Evolutionary conservation across 2,888 invertebrate genomes (phyloP), one percentile per base, ranked within the genome.

Genomic region (Atethmia centrago): DNA sequence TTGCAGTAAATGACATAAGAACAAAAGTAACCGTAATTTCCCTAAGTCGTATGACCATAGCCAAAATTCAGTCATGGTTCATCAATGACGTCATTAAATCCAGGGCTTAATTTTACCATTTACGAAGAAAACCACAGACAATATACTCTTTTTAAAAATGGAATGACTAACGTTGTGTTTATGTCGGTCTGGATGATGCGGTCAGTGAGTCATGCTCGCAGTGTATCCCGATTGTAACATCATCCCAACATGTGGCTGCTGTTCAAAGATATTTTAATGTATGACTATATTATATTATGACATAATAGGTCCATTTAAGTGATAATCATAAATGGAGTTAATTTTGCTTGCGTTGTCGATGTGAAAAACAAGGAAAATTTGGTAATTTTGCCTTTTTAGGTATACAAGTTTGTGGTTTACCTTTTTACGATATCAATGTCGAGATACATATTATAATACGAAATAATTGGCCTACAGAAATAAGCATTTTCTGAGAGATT

Each of bases 141-240:
- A 62, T 28, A n/a, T 10, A 31, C n/a, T 42, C 36, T 64, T 64
- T 65, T 19, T 0, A 53, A 65, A 62, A 59, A 42, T 56, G 58
- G 53, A 49, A 67, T 86, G 81, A 85, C 56, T 85, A 80, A 80
- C n/a, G 64, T 55, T 58, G 31, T 79, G 74, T 83, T 77, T 82
- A 62, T 66, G 63, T 68, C 68, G 61, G 63, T 74, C 82, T 70
- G 80, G 66, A 80, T 74, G 71, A 70, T 69, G 77, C 19, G 73
- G 74, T 70, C 42, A 55, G 40, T 86, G 86, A 86, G 78, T 86
- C 86, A 86, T 19, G 25, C 25, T 36, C 19, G 51, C 74, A 51
- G 61, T 66, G 71, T 65, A 77, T 82, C 80, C 82, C 74, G 74
- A 67, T 74, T 63, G 42, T 77, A 78, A 77, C 56, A 55, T 67